Evolutionary conservation across 2,113 vertebrate species (phyloP).

Genomic region (Physeter macrocephalus): DNA sequence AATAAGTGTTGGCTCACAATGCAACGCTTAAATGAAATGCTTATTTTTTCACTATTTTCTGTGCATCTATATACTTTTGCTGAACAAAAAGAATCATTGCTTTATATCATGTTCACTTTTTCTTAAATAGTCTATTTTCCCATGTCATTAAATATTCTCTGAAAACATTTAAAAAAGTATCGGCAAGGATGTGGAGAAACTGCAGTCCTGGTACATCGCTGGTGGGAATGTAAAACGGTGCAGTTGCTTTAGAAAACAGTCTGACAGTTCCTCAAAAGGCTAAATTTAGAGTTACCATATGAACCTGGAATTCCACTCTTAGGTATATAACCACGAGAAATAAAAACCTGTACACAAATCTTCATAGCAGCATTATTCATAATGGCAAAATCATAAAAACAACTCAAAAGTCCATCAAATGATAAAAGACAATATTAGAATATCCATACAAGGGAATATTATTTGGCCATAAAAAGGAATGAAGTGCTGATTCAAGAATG

Average conservation of each 20-base stretch:
- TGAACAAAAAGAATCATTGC: not conserved
- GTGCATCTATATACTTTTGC: not conserved
- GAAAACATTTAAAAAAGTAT: not conserved
- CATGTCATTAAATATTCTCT: conserved; percentile 2
- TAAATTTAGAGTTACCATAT: not conserved
- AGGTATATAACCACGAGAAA: not conserved
- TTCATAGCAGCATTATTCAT: not conserved
- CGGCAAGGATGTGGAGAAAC: not conserved
- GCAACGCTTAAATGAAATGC: not conserved
- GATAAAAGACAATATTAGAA: not conserved
- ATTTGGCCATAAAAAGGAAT: not conserved
- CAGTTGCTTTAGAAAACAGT: not conserved
- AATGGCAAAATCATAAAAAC: not conserved
- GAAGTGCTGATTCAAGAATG: not conserved
- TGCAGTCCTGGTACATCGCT: not conserved
- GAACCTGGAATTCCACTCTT: not conserved
- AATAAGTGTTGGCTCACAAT: not conserved
- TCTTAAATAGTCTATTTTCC: not conserved
- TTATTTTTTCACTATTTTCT: not conserved
- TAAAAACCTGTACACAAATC: not conserved
- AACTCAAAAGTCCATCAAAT: not conserved
- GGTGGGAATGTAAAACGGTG: not conserved
- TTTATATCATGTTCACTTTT: not conserved
- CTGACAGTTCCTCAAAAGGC: not conserved
- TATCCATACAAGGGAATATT: too few species aligned